phyloP scores from a whole-genome alignment of 2,888 invertebrate genomes.

The Megamerina dolium region DNA sequence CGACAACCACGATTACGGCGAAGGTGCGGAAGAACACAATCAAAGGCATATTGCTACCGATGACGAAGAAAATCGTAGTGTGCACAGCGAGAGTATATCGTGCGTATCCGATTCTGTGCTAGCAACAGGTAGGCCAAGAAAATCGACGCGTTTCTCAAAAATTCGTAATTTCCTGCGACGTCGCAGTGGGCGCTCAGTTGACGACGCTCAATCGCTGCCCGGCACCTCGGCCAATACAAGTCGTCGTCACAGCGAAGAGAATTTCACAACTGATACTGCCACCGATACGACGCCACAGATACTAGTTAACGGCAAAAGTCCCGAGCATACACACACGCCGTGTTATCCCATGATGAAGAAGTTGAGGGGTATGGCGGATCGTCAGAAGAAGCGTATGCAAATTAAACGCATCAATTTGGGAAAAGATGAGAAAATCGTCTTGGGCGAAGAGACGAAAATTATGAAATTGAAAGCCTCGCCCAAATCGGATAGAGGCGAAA shows the following conservation, averaged over 20 bases:
- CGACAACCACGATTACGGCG: constrained; percentile 5
- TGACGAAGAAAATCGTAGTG: constrained; percentile 29
- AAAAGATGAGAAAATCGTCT: constrained; percentile 51
- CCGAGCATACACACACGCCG: constrained; percentile 24
- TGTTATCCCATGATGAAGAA: constrained; percentile 62
- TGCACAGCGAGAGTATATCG: constrained; percentile 45
- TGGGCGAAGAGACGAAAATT: constrained; percentile 54
- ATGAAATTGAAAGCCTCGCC: constrained; percentile 58
- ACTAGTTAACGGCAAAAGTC: constrained; percentile 25
- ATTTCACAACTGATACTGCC: constrained; percentile 7
- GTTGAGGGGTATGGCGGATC: constrained; percentile 59
- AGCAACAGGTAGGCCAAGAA: constrained; percentile 37
- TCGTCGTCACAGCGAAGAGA: constrained; percentile 34
- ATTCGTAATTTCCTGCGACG: constrained; percentile 54
- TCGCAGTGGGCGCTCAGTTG: constrained; percentile 35
- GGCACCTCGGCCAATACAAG: constrained; percentile 37
- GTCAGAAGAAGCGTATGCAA: constrained; percentile 54
- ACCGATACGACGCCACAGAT: constrained; percentile 1
- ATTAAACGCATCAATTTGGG: constrained; percentile 44
- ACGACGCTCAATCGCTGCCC: constrained; percentile 44
- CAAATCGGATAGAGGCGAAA: constrained; percentile 53
- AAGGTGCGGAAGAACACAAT: constrained; percentile 21
- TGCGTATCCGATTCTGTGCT: constrained; percentile 46
- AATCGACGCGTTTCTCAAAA: constrained; percentile 35
- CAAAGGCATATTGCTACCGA: constrained; percentile 21